phyloP scores from a whole-genome alignment of 2,888 invertebrate genomes.

The Hirtodrosophila histrioides region DNA sequence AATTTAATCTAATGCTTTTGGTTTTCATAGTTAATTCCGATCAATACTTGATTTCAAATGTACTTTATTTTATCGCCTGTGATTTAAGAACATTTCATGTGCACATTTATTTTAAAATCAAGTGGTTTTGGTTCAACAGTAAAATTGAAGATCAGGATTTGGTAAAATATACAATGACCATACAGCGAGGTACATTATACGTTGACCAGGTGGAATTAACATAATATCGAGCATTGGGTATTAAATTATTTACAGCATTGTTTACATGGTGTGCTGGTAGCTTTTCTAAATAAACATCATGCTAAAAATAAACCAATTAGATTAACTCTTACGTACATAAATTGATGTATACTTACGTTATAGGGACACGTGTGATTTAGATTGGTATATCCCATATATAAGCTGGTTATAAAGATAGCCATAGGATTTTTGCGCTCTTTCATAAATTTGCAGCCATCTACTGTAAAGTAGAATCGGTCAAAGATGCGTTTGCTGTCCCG shows the following conservation, averaged over 20 bases:
- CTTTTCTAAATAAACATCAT: slow-evolving; percentile 49
- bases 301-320: slow-evolving; percentile 17
- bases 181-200: neutral
- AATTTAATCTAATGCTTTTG: no score
- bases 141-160: slow-evolving; percentile 9
- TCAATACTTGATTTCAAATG: no score
- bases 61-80: no score
- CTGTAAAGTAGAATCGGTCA: slow-evolving; percentile 10
- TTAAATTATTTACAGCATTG: slow-evolving; percentile 4
- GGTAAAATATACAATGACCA: slow-evolving; percentile 36
- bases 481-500: slow-evolving; percentile 39
- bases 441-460: slow-evolving; percentile 43
- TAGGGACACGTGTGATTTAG: slow-evolving; percentile 58
- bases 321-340: no score
- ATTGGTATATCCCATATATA: slow-evolving; percentile 35
- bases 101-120: no score
- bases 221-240: slow-evolving; percentile 53
- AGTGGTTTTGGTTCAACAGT: no score
- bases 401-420: slow-evolving; percentile 13
- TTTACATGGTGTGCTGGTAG: slow-evolving; percentile 48
- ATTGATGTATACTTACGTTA: slow-evolving; percentile 1
- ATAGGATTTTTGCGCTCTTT: slow-evolving; percentile 37
- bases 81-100: no score
- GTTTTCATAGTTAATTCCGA: no score
- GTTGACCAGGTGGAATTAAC: slow-evolving; percentile 26